phyloP scores from a whole-genome alignment of 2,888 invertebrate species.

The Agrochola lota region DNA sequence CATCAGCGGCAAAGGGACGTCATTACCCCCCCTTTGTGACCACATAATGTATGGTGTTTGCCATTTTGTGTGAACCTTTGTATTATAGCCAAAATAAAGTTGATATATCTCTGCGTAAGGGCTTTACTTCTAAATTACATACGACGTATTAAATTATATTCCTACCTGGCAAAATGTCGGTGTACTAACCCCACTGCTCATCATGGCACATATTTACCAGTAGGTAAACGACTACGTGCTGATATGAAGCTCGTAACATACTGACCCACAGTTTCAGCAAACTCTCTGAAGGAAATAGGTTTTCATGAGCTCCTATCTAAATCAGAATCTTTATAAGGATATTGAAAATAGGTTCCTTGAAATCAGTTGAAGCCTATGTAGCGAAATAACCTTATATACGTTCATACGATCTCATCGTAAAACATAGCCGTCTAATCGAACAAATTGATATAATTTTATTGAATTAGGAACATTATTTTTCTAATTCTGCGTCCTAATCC shows the following conservation, averaged over 20 bases:
- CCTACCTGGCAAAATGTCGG: background rate
- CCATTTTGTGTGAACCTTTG: slow-evolving; percentile 21
- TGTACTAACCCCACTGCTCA: background rate
- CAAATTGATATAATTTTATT: slow-evolving; percentile 11
- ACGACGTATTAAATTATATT: too few species aligned
- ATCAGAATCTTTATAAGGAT: slow-evolving; percentile 45
- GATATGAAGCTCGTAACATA: background rate
- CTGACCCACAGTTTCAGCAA: background rate
- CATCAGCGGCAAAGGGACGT: slow-evolving; percentile 10
- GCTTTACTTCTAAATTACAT: background rate
- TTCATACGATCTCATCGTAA: background rate
- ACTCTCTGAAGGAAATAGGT: slow-evolving; percentile 6
- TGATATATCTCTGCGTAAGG: slow-evolving; percentile 4
- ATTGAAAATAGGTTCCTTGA: slow-evolving; percentile 28
- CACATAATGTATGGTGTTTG: slow-evolving; percentile 42
- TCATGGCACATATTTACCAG: background rate
- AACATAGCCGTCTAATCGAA: background rate
- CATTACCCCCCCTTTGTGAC: slow-evolving; percentile 48
- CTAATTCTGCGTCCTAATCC: background rate
- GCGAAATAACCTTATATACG: background rate
- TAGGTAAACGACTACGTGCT: background rate
- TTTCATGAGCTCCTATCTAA: slow-evolving; percentile 34
- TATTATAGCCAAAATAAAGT: slow-evolving; percentile 26
- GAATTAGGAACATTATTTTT: background rate
- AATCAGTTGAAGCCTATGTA: slow-evolving; percentile 6